phyloP scores from a whole-genome alignment of 2,888 invertebrate species.

The Tryphoninae sp. region DNA sequence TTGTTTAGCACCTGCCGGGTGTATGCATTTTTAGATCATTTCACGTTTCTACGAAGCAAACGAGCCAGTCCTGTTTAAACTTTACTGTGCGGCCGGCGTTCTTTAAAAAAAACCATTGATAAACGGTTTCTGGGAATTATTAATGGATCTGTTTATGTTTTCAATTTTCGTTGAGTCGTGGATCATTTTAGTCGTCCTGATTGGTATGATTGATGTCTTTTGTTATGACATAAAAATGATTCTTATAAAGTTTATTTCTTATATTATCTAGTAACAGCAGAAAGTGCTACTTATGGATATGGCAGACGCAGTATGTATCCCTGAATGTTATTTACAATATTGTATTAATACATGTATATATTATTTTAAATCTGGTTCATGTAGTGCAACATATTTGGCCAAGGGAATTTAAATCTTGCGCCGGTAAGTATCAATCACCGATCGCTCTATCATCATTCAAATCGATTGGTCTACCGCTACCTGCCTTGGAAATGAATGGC shows the following conservation, averaged over 20 bases:
- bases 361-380: not conserved
- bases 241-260: constrained; percentile 8
- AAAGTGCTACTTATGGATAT: constrained; percentile 68
- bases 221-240: not conserved
- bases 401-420: constrained; percentile 85
- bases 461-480: constrained; percentile 86
- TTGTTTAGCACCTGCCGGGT: constrained; percentile 61
- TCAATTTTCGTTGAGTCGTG: constrained; percentile 3
- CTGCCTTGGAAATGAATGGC: constrained; percentile 88
- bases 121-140: not conserved
- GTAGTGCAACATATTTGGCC: constrained; percentile 86
- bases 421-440: constrained; percentile 87
- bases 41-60: constrained; percentile 4
- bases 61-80: constrained; percentile 45
- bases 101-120: constrained; percentile 28
- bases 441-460: constrained; percentile 85
- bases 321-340: not conserved
- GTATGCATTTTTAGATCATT: constrained; percentile 43
- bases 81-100: constrained; percentile 11
- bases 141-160: constrained; percentile 42
- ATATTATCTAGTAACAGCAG: constrained; percentile 22
- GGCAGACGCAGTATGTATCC: constrained; percentile 67
- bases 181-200: constrained; percentile 26
- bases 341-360: not conserved
- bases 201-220: constrained; percentile 17